Conservation (phyloP, 2,797 vertebrate genomes). For the Danio jaintianensis region DNA sequence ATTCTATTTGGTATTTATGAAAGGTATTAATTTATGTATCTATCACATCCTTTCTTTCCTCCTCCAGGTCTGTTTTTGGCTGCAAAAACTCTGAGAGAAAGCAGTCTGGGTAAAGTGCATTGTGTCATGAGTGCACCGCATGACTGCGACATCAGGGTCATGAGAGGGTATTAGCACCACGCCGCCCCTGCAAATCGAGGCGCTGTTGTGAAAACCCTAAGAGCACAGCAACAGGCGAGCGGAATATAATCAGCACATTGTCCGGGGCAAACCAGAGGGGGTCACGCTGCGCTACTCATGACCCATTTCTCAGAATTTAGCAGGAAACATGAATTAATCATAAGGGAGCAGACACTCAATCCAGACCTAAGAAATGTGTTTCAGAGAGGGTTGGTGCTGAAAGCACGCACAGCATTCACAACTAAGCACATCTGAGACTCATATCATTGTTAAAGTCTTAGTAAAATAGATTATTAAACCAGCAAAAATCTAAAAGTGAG, state of each 20-base stretch:
- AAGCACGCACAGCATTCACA: not conserved
- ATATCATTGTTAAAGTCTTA: not conserved
- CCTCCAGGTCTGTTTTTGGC: constrained; percentile 16
- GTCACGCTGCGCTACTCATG: constrained; percentile 34
- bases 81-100: constrained; percentile 1
- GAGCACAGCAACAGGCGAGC: constrained; percentile 24
- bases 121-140: constrained; percentile 48
- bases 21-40: constrained; percentile 1
- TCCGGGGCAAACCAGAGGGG: constrained; percentile 37
- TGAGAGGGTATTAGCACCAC: constrained; percentile 54
- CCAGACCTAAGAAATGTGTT: not conserved
- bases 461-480: not conserved
- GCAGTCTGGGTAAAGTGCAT: constrained; percentile 49
- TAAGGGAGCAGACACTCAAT: constrained; percentile 25
- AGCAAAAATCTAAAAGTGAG: not conserved
- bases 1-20: not conserved
- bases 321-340: constrained; percentile 55
- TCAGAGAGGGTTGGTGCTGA: not conserved
- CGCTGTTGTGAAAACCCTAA: constrained; percentile 48
- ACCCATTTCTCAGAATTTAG: constrained; percentile 56
- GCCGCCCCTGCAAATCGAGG: constrained; percentile 43
- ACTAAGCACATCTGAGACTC: not conserved
- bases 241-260: constrained; percentile 56
- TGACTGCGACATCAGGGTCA: constrained; percentile 53
- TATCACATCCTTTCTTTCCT: constrained; percentile 42